Evolutionary conservation across 2,113 vertebrate species (phyloP), one percentile per base, ranked within the genome.

Genomic region (Ivindomyrus marchei): DNA sequence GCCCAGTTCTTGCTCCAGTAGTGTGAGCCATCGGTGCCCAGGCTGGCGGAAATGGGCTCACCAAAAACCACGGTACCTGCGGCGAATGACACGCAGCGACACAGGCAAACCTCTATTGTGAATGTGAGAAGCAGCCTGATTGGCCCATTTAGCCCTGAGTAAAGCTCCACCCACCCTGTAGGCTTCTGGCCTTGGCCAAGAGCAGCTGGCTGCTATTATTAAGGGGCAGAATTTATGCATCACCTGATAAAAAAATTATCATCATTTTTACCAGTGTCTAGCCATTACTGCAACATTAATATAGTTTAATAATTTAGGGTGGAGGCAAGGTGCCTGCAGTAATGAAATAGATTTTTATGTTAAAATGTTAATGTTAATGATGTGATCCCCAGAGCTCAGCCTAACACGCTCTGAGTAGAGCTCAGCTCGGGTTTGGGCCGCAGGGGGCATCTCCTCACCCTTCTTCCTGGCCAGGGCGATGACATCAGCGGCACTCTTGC

Each of bases 1-100:
- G 98, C 98, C 98, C 98, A 99, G 92, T 99, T 99, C 96, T 99
- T 99, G 95, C 98, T 99, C 98, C 98, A 99, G 56, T 99, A 99
- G 94, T 99, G 98, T 8, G 98, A 99, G 1, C 98, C 98, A 0
- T 99, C 98, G 0, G 98, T 99, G 9, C 98, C 98, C 92, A 99
- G 89, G 93, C 98, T 99, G 7, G 98, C 98, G 0, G 98, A 97
- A 94, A 99, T 97, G 56, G 98, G 98, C 92, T 99, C 98, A 0
- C 98, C 98, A 0, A 98, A 99, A 56, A 99, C 98, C 92, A 99
- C 98, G 0, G 98, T 98, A 86, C 98, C 98, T 99, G 88, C 2
- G 45, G 84, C 36, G 0, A 47, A 85, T 15, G 90, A 66, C 24
- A 1, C 49, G 87, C 88, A 47, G 83, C 3, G 45, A 85, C 21